Evolutionary conservation across 2,113 vertebrate species (phyloP).

Genomic region (Nibea coibor): DNA sequence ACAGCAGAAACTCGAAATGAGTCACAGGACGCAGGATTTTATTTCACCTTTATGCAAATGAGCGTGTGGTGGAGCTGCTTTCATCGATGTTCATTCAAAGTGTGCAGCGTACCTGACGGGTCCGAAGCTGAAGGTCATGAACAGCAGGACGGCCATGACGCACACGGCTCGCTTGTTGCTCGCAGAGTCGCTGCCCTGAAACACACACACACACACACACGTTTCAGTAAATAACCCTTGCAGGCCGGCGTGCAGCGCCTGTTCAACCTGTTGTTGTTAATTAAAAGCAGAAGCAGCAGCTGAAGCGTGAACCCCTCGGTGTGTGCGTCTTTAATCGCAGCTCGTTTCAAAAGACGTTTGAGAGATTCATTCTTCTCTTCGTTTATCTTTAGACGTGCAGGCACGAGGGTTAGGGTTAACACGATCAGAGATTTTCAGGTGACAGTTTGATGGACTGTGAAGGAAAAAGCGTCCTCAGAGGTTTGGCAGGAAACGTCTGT

Average conservation of each 20-base stretch:
- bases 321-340: not conserved
- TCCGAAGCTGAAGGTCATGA: slow-evolving; percentile 92
- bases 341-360: not conserved
- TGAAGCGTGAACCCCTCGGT: not conserved
- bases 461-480: too few relatives aligned
- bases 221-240: too few relatives aligned
- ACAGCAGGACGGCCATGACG: slow-evolving; percentile 90
- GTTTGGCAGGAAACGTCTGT: too few relatives aligned
- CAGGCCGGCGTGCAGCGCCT: too few relatives aligned
- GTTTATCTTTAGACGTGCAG: not conserved
- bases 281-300: not conserved
- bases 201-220: not conserved
- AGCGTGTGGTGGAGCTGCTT: too few relatives aligned
- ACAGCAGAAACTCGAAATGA: not conserved
- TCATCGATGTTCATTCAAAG: too few relatives aligned
- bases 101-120: slow-evolving; percentile 86
- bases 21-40: too few relatives aligned
- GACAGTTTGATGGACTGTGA: too few relatives aligned
- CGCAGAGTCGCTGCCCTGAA: slow-evolving; percentile 80
- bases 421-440: too few relatives aligned
- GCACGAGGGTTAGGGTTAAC: too few relatives aligned
- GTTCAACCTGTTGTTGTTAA: not conserved
- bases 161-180: slow-evolving; percentile 89
- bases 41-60: too few relatives aligned
- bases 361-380: not conserved